Evolutionary conservation across 2,888 invertebrate species (phyloP), one percentile per base, ranked within the genome.

Genomic region (Dermolepida albohirtum): DNA sequence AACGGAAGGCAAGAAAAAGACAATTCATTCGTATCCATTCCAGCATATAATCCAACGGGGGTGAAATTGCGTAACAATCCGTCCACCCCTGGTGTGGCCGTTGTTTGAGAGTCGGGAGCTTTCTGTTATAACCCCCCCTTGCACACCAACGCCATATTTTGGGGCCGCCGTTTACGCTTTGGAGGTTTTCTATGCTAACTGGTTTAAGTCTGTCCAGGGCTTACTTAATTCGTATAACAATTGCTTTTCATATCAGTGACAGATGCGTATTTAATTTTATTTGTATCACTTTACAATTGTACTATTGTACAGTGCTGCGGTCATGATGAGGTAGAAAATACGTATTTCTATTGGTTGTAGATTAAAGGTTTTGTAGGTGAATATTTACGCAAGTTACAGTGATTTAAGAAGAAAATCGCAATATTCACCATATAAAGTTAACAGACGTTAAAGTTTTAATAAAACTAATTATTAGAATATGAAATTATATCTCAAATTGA

Each of bases 181-280:
- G 77, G 72, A 78, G 81, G 75, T 77, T 80, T 78, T 81, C 80
- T 80, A 82, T 81, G 76, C 80, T 83, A 82, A 83, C 82, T 80
- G 80, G 82, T 82, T 81, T 82, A 82, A 80, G 81, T 76, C 79
- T 77, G 75, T 76, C 80, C 78, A 77, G 76, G 76, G 80, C 80
- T 81, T 80, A 77, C 80, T 78, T 81, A 80, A 81, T 81, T 82
- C 80, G 77, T 70, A 72, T 73, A 76, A 79, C 79, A 79, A 78
- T 79, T 76, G 75, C 74, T 76, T 75, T 78, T 79, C 78, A 82
- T 82, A 82, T 82, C 81, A 79, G 77, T 81, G 82, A 81, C 83
- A 83, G 83, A 82, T 83, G 82, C 77, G 80, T 75, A 77, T 77
- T 76, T 75, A 72, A 75, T 76, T 73, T 70, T 70, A 70, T 74